Evolutionary conservation across 2,797 vertebrate genomes (phyloP).

Genomic region (Anniella stebbinsi): DNA sequence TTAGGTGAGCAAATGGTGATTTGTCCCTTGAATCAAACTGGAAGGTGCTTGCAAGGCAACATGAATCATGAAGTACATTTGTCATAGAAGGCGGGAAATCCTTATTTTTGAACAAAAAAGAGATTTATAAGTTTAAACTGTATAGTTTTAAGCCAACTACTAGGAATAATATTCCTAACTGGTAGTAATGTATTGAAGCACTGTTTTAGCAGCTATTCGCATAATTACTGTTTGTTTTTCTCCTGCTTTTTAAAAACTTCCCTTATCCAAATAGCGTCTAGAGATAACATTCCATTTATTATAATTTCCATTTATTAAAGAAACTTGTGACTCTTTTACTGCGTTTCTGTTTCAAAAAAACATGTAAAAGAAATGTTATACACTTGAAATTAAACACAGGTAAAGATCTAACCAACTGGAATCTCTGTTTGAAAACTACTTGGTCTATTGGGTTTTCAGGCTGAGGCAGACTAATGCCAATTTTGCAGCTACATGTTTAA

Average conservation of each 20-base stretch:
- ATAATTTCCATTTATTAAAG: not conserved
- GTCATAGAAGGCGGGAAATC: not conserved
- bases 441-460: not conserved
- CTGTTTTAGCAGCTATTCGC: not conserved
- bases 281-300: not conserved
- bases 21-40: not conserved
- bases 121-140: not conserved
- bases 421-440: slow-evolving; percentile 7
- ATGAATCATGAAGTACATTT: not conserved
- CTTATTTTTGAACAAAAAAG: not conserved
- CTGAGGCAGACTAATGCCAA: not conserved
- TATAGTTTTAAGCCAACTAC: not conserved
- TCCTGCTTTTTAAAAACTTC: not conserved
- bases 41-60: not conserved
- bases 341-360: not conserved
- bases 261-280: not conserved
- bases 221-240: not conserved
- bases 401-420: not conserved
- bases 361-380: not conserved
- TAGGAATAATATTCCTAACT: not conserved
- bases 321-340: not conserved
- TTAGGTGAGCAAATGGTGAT: not conserved
- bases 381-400: not conserved
- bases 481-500: slow-evolving; percentile 32
- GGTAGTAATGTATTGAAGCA: not conserved